Percentiles rank a stretch among this genome's conserved stretches.
Evolutionary conservation across 2,797 vertebrate genomes (phyloP).

Genomic region (Typhlichthys eigenmanni): DNA sequence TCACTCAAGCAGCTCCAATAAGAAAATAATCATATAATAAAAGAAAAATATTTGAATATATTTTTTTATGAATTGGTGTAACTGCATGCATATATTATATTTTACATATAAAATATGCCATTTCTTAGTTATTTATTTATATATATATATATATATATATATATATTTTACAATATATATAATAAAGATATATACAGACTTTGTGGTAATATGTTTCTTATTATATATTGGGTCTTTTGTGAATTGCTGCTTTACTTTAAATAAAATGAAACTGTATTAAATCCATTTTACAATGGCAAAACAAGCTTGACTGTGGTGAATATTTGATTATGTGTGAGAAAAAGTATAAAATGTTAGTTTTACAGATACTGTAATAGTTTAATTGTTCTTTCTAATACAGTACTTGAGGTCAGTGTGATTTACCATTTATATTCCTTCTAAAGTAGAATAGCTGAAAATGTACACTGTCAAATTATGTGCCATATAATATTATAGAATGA

Average conservation of each 20-base stretch:
- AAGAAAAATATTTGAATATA: constrained; percentile 54
- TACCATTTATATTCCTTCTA: too few relatives aligned
- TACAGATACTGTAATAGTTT: background rate
- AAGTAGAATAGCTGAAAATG: too few relatives aligned
- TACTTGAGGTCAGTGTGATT: too few relatives aligned
- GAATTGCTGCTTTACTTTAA: constrained; percentile 37
- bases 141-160: constrained; percentile 54
- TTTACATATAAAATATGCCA: constrained; percentile 69
- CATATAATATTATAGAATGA: too few relatives aligned
- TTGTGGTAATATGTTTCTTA: too few relatives aligned
- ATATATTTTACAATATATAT: constrained; percentile 47
- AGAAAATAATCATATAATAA: constrained; percentile 36
- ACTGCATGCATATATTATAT: constrained; percentile 66
- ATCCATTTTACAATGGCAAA: constrained; percentile 25
- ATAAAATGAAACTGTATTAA: constrained; percentile 8
- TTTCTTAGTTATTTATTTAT: constrained; percentile 66
- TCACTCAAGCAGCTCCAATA: constrained; percentile 32
- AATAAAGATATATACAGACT: too few relatives aligned
- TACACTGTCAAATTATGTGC: too few relatives aligned
- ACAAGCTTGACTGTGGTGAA: constrained; percentile 12
- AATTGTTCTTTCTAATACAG: background rate
- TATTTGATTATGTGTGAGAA: background rate
- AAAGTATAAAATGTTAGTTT: background rate
- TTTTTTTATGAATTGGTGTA: constrained; percentile 49
- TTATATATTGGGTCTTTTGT: too few relatives aligned